Percentiles rank a stretch among this genome's conserved stretches.
Conservation (phyloP, 2,797 vertebrate species). For the Ataeniobius toweri region DNA sequence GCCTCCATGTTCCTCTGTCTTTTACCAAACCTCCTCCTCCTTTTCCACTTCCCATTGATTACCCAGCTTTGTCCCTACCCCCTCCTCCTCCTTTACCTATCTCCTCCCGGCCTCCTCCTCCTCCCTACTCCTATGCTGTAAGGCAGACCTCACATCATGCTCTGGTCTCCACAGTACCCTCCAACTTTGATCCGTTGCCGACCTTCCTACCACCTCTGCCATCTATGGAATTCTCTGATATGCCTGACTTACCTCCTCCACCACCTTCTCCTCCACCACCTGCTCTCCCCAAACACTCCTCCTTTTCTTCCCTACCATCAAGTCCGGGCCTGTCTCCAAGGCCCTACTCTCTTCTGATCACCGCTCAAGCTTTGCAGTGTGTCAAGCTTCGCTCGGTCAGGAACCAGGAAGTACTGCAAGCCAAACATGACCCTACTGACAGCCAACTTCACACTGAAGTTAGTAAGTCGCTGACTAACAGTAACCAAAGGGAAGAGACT, state of each 20-base stretch:
- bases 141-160: constrained; percentile 28
- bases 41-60: constrained; percentile 55
- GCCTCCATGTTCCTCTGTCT: constrained; percentile 24
- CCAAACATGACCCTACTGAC: background rate
- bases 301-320: constrained; percentile 9
- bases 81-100: constrained; percentile 32
- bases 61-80: background rate
- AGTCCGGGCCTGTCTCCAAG: constrained; percentile 11
- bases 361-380: constrained; percentile 84
- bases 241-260: constrained; percentile 44
- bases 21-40: constrained; percentile 10
- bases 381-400: constrained; percentile 86
- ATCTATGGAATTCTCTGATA: constrained; percentile 33
- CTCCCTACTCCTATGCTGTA: constrained; percentile 52
- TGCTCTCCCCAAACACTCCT: background rate
- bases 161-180: background rate
- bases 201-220: constrained; percentile 29
- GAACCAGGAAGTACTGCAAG: constrained; percentile 50
- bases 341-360: constrained; percentile 81
- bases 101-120: constrained; percentile 46
- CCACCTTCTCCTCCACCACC: constrained; percentile 52
- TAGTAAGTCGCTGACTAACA: background rate
- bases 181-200: constrained; percentile 13
- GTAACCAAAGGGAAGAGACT: background rate
- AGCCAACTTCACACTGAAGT: background rate